Conservation (phyloP, 1,140 invertebrate species). For the Zaprionus vittiger region DNA sequence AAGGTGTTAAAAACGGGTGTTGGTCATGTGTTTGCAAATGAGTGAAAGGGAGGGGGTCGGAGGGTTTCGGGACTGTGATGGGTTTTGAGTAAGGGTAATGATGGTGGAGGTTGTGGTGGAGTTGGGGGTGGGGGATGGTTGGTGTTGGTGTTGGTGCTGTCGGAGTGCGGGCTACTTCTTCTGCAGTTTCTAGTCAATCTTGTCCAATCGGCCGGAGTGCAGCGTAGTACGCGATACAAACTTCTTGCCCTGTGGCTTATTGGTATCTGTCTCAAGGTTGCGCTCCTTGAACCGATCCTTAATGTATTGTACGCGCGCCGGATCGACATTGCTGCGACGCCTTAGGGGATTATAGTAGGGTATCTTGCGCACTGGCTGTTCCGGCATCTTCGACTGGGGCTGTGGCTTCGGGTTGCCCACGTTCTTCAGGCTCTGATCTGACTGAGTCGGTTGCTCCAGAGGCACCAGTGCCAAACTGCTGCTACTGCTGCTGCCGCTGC, state of each 20-base stretch:
- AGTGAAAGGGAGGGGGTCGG: neutral
- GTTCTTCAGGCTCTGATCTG: slow-evolving; percentile 30
- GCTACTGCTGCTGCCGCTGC: neutral
- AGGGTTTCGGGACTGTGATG: too few relatives aligned
- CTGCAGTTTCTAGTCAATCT: slow-evolving; percentile 43
- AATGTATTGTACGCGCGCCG: slow-evolving; percentile 53
- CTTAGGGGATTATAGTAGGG: slow-evolving; percentile 48
- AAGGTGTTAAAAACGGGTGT: neutral
- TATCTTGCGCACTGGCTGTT: slow-evolving; percentile 29
- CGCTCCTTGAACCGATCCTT: slow-evolving; percentile 49
- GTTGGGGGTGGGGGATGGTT: too few relatives aligned
- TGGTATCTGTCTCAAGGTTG: slow-evolving; percentile 30
- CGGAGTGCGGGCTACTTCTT: neutral
- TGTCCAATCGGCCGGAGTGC: slow-evolving; percentile 50
- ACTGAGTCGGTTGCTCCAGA: slow-evolving; percentile 1
- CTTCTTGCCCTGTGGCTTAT: slow-evolving; percentile 38
- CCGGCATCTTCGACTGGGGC: slow-evolving; percentile 22
- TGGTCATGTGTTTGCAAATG: neutral
- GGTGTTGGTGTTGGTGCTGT: neutral
- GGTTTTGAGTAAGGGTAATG: neutral
- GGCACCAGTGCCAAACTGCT: slow-evolving; percentile 18
- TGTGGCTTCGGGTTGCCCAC: slow-evolving; percentile 18
- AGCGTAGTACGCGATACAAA: slow-evolving; percentile 36
- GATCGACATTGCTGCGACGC: slow-evolving; percentile 49
- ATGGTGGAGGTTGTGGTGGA: neutral